Evolutionary conservation across 2,113 vertebrate genomes (phyloP).

Genomic region (Apaloderma vittatum): DNA sequence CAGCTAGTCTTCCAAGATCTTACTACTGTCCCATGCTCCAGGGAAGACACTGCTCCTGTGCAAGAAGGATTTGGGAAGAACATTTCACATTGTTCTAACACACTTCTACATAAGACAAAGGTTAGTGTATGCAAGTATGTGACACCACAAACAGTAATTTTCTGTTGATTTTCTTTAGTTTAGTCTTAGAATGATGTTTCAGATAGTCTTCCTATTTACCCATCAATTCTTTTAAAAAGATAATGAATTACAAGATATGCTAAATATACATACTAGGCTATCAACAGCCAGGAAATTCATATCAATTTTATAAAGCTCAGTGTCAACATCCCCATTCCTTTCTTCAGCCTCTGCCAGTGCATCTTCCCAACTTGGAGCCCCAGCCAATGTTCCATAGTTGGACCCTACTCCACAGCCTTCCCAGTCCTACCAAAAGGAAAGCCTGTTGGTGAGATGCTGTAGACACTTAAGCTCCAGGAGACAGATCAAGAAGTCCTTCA

Average conservation of each 20-base stretch:
- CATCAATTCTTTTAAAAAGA: background rate
- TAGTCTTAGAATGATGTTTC: background rate
- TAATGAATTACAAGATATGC: background rate
- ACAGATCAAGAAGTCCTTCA: background rate
- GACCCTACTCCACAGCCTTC: background rate
- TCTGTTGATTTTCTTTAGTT: background rate
- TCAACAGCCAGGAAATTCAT: background rate
- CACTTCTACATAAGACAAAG: background rate
- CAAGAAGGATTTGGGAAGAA: background rate
- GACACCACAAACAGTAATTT: background rate
- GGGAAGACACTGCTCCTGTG: background rate
- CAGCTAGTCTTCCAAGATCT: background rate
- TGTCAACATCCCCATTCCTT: background rate
- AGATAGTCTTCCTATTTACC: background rate
- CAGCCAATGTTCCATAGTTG: background rate
- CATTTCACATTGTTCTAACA: background rate
- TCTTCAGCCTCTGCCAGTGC: background rate
- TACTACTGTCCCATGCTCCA: background rate
- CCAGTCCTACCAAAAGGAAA: background rate
- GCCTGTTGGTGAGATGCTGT: background rate
- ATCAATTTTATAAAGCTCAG: background rate
- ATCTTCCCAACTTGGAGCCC: background rate
- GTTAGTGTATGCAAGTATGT: fast-evolving
- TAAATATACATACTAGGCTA: background rate
- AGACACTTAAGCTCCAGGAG: background rate